Evolutionary conservation across 2,113 vertebrate species (phyloP).

Genomic region (Engystomops pustulosus): DNA sequence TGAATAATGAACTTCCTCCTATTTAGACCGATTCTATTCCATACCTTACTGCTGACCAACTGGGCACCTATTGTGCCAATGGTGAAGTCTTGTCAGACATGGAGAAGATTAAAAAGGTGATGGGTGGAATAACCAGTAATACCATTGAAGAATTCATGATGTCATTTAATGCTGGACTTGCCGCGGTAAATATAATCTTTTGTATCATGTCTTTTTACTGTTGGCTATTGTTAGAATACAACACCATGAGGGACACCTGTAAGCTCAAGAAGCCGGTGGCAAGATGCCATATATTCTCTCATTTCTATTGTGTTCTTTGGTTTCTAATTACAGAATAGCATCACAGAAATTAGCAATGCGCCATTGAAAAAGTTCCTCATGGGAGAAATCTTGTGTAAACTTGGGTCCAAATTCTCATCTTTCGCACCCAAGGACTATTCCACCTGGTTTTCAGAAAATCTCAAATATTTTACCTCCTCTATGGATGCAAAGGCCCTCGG

Average conservation of each 20-base stretch:
- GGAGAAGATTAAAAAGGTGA: constrained; percentile 55
- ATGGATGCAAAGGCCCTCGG: constrained; percentile 52
- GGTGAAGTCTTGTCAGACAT: constrained; percentile 23
- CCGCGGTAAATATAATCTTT: constrained; percentile 52
- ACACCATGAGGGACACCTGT: background rate
- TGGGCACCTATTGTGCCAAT: constrained; percentile 38
- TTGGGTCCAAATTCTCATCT: constrained; percentile 24
- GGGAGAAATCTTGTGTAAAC: constrained; percentile 61
- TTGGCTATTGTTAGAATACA: background rate
- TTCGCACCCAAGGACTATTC: constrained; percentile 52
- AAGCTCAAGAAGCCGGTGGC: too few relatives aligned
- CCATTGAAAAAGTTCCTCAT: constrained; percentile 49
- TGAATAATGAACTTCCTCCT: background rate
- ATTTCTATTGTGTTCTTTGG: background rate
- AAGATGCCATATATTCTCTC: too few relatives aligned
- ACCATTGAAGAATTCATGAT: constrained; percentile 59
- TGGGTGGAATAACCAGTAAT: constrained; percentile 29
- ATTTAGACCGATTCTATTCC: constrained; percentile 41
- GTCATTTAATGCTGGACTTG: constrained; percentile 52
- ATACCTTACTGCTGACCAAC: constrained; percentile 49
- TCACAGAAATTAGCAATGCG: constrained; percentile 41
- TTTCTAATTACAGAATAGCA: background rate
- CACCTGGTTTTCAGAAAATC: constrained; percentile 55
- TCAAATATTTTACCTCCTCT: constrained; percentile 57
- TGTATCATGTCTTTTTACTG: background rate